Percentiles rank a stretch among this genome's conserved stretches.
Conservation (phyloP, 2,113 vertebrate species). For the Urocynchramus pylzowi region DNA sequence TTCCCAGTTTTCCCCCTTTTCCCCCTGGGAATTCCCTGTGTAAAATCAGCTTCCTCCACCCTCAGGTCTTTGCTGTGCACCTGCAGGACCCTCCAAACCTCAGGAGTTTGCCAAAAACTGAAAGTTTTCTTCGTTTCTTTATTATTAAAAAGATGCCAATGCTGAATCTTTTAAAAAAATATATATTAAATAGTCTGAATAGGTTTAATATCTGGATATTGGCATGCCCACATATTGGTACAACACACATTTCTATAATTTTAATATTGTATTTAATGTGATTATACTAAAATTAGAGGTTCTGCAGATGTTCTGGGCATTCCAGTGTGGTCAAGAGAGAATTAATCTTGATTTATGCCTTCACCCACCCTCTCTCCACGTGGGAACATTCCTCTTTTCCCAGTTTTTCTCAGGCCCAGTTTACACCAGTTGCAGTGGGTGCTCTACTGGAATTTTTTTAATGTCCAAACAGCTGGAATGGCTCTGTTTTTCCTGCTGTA, state of each 20-base stretch:
- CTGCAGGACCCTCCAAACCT: background rate
- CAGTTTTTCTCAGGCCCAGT: background rate
- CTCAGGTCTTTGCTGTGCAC: background rate
- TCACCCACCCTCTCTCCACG: background rate
- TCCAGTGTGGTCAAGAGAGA: background rate
- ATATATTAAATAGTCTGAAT: background rate
- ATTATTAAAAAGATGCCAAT: background rate
- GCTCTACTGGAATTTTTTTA: background rate
- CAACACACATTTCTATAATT: accelerated
- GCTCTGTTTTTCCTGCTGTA: accelerated
- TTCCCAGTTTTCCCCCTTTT: background rate
- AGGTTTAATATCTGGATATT: background rate
- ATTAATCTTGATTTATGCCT: background rate
- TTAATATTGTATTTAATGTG: background rate
- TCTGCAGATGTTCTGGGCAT: background rate
- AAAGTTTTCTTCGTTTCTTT: background rate
- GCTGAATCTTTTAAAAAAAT: background rate
- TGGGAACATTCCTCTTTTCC: background rate
- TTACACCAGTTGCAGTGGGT: background rate
- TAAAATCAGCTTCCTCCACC: background rate
- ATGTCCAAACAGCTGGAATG: accelerated
- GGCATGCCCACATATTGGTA: background rate
- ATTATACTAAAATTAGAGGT: background rate
- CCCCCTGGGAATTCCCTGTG: accelerated
- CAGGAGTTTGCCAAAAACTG: accelerated